Evolutionary conservation across 2,888 invertebrate species (phyloP).

Genomic region (Eristalinus sepulchralis): DNA sequence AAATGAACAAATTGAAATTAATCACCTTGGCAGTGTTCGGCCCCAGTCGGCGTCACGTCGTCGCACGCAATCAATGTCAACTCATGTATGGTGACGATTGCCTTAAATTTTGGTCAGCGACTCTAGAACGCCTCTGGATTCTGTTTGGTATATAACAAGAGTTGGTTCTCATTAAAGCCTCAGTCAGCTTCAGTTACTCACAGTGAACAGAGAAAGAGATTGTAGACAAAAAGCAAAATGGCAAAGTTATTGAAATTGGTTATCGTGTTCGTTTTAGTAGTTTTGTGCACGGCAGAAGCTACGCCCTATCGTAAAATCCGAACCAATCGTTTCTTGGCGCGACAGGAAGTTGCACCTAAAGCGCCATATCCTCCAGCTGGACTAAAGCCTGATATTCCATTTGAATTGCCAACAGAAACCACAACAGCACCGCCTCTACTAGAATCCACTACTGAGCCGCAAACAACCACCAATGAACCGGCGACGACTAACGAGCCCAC

Average conservation of each 20-base stretch:
- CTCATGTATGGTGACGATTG: constrained; percentile 44
- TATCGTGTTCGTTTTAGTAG: constrained; percentile 23
- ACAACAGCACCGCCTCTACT: constrained; percentile 27
- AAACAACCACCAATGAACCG: constrained; percentile 45
- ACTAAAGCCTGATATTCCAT: constrained; percentile 47
- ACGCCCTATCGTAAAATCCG: constrained; percentile 23
- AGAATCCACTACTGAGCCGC: background rate
- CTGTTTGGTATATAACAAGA: constrained; percentile 51
- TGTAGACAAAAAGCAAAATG: constrained; percentile 27
- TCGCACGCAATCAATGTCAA: constrained; percentile 40
- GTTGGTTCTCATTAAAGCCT: constrained; percentile 24
- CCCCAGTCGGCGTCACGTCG: constrained; percentile 59
- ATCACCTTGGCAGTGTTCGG: background rate
- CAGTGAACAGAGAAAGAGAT: background rate
- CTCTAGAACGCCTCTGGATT: background rate
- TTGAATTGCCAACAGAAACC: constrained; percentile 58
- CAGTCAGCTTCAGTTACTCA: constrained; percentile 45
- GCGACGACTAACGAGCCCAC: constrained; percentile 7
- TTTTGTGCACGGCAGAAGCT: constrained; percentile 33
- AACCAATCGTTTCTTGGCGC: constrained; percentile 38
- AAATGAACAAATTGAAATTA: constrained; percentile 50
- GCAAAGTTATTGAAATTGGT: constrained; percentile 26
- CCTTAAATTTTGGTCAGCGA: constrained; percentile 49
- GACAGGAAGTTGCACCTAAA: constrained; percentile 43
- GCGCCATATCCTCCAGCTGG: constrained; percentile 59